Conservation (phyloP, 1,140 invertebrate genomes). For the Andrena cerasifolii region DNA sequence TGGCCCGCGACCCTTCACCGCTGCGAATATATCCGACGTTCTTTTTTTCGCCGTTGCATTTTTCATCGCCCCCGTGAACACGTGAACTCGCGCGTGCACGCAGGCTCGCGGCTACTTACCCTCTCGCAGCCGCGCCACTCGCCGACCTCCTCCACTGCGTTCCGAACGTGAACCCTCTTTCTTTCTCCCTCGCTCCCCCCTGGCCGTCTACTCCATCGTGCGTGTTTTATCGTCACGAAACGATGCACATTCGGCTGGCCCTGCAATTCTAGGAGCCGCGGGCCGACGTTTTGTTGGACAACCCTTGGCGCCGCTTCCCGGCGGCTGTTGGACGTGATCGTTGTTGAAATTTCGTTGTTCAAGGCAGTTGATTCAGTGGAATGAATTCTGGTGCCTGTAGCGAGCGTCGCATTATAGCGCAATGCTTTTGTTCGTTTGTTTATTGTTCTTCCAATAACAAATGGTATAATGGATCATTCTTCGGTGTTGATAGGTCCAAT, state of each 20-base stretch:
- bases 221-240: slow-evolving; percentile 22
- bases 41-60: slow-evolving; percentile 64
- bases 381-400: too few relatives aligned
- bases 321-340: too few relatives aligned
- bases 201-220: neutral
- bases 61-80: slow-evolving; percentile 48
- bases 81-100: neutral
- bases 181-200: neutral
- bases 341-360: too few relatives aligned
- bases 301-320: too few relatives aligned
- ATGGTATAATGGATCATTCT: too few relatives aligned
- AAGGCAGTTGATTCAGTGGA: too few relatives aligned
- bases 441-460: too few relatives aligned
- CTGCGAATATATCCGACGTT: slow-evolving; percentile 62
- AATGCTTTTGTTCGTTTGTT: too few relatives aligned
- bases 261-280: too few relatives aligned
- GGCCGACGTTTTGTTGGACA: too few relatives aligned
- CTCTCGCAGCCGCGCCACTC: neutral
- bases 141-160: neutral
- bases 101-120: slow-evolving; percentile 1
- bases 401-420: too few relatives aligned
- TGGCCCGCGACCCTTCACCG: slow-evolving; percentile 48
- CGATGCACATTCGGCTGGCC: neutral
- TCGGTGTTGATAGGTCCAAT: too few relatives aligned
- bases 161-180: neutral